Percentiles rank a stretch among this genome's conserved stretches.
These are phyloP conservation scores for Dryadula phaetusa DNA, from an alignment of 2,888 invertebrate species.

Conservation along the genomic window DNA sequence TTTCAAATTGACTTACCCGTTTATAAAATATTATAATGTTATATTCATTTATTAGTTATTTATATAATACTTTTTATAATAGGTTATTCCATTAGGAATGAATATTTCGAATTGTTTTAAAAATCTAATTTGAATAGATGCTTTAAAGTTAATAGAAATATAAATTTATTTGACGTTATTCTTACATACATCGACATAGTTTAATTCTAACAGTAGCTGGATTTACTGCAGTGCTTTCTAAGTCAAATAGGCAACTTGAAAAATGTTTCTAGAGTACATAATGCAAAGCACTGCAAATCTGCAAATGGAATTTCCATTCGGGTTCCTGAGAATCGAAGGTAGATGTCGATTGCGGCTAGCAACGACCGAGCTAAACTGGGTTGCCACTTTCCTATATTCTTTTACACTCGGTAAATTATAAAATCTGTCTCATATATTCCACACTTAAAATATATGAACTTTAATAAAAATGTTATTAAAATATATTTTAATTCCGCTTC, in stretches of 20 bases:
- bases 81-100: too few species aligned
- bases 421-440: conserved; percentile 49
- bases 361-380: conserved; percentile 71
- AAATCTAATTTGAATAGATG: too few species aligned
- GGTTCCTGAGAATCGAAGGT: conserved; percentile 68
- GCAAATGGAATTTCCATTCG: conserved; percentile 77
- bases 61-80: too few species aligned
- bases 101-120: too few species aligned
- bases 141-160: neutral
- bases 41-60: neutral
- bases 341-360: conserved; percentile 75
- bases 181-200: too few species aligned
- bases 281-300: conserved; percentile 71
- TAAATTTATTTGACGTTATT: neutral
- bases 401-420: conserved; percentile 54
- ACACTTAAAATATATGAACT: neutral
- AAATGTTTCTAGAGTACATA: conserved; percentile 62
- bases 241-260: conserved; percentile 56
- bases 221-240: conserved; percentile 16
- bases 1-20: neutral
- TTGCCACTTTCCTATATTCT: conserved; percentile 67
- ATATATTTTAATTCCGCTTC: too few species aligned
- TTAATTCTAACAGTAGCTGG: neutral
- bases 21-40: neutral
- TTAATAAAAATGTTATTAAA: neutral